Evolutionary conservation across 2,797 vertebrate genomes (phyloP), one percentile per base, ranked within the genome.

Genomic region (Danio tinwini): DNA sequence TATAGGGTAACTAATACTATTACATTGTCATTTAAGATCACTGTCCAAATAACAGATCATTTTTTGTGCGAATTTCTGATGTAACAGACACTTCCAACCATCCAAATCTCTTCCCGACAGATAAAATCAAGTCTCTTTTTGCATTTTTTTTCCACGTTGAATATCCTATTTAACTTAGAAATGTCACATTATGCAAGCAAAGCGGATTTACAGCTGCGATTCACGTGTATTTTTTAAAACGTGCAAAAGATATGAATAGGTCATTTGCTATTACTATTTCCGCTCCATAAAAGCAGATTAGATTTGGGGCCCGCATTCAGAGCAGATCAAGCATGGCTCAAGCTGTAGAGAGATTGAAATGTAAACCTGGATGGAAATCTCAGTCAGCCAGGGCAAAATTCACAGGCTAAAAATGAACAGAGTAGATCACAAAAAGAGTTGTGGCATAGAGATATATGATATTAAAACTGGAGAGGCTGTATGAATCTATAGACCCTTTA

Each of bases 401-500:
- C 87, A 86, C 87, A 89, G 87, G 81, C 44, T 44, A 29, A 44
- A 75, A 68, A 74, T 37, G 2, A 16, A 45, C 39, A 64, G 64
- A 39, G 14, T 47, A 9, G 29, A 49, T 39, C 7, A 50, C 29
- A 75, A 75, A 16, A 75, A 69, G 17, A 62, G 37, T 55, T 55
- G 19, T 58, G 61, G 37, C 37, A 83, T 87, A 78, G 42, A 81
- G 84, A 82, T 82, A 82, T 82, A 70, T 69, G 81, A 73, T 86
- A 86, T 90, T 91, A 89, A 90, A 93, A 88, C 86, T 87, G 76
- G 73, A 88, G 88, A 85, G 59, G 82, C 81, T 86, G 86, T 83
- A 87, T 87, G 85, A 91, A 89, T 89, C 88, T 83, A 85, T 84
- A 80, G 85, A 88, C 86, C 83, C 84, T 85, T 84, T 86, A 74